Evolutionary conservation across 2,888 invertebrate genomes (phyloP).

Genomic region (Xanthorhoe designata): DNA sequence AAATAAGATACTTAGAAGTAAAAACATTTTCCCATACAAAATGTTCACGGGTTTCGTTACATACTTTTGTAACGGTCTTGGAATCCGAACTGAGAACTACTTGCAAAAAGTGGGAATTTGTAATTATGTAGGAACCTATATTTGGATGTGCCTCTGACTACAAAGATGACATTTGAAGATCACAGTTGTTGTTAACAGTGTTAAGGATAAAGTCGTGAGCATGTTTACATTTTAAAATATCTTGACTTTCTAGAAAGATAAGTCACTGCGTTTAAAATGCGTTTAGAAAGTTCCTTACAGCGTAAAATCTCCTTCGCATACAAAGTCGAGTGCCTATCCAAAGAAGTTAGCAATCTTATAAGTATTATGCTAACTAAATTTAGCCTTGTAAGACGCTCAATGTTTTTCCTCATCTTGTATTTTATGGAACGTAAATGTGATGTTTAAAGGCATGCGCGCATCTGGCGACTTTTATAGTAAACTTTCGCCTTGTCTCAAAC

Average conservation of each 20-base stretch:
- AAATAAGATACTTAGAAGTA: no score
- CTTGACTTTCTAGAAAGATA: background rate
- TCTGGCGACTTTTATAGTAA: slow-evolving; percentile 18
- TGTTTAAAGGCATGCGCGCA: slow-evolving; percentile 20
- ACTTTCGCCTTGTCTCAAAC: background rate
- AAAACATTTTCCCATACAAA: no score
- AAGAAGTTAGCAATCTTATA: slow-evolving; percentile 53
- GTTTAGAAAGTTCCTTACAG: slow-evolving; percentile 4
- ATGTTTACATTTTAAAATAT: background rate
- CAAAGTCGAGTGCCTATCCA: slow-evolving; percentile 47
- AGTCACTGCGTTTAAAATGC: slow-evolving; percentile 3
- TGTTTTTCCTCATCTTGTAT: slow-evolving; percentile 49
- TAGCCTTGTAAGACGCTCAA: slow-evolving; percentile 39
- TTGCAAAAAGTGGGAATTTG: no score
- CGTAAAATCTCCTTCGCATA: slow-evolving; percentile 43
- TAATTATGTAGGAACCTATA: no score
- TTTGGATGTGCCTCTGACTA: no score
- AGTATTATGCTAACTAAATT: slow-evolving; percentile 56
- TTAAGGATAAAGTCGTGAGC: background rate
- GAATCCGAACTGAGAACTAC: no score
- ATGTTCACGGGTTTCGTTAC: no score
- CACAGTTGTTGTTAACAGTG: no score
- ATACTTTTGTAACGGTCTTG: no score
- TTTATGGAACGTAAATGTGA: slow-evolving; percentile 51
- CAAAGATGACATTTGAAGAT: no score